These are phyloP conservation scores for Aphidoletes aphidimyza DNA, from an alignment of 2,888 invertebrate genomes.

Conservation along the genomic window DNA sequence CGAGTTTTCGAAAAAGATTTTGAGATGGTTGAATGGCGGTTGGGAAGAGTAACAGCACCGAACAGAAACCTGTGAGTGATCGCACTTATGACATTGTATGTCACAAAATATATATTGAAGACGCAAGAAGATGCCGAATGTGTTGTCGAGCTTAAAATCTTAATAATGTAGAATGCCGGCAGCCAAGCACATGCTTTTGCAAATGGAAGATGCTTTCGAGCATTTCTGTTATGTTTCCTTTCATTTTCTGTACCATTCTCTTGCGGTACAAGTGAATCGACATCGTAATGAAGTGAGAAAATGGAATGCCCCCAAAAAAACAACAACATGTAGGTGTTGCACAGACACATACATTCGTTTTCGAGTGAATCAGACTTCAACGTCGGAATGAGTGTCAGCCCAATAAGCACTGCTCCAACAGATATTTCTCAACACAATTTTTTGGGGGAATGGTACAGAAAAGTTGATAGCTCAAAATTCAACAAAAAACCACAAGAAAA, in stretches of 20 bases:
- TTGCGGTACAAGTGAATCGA: background rate
- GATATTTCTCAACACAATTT: background rate
- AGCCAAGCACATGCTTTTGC: background rate
- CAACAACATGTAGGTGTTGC: slow-evolving; percentile 6
- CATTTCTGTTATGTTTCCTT: no score
- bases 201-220: no score
- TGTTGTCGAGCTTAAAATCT: background rate
- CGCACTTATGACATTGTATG: background rate
- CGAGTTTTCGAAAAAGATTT: background rate
- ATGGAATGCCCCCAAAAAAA: slow-evolving; percentile 4
- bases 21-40: background rate
- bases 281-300: background rate
- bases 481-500: slow-evolving; percentile 6
- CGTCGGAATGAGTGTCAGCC: background rate
- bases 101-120: slow-evolving; percentile 12
- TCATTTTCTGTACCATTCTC: background rate
- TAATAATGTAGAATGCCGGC: slow-evolving; percentile 9
- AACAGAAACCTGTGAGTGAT: background rate
- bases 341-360: background rate
- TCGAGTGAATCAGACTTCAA: no score
- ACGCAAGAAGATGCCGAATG: background rate
- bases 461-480: slow-evolving; percentile 24
- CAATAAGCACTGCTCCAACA: background rate
- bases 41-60: background rate
- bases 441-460: background rate